Percentiles rank a stretch among this genome's conserved stretches.
Conservation (phyloP, 2,113 vertebrate genomes). For the Petaurus breviceps region DNA sequence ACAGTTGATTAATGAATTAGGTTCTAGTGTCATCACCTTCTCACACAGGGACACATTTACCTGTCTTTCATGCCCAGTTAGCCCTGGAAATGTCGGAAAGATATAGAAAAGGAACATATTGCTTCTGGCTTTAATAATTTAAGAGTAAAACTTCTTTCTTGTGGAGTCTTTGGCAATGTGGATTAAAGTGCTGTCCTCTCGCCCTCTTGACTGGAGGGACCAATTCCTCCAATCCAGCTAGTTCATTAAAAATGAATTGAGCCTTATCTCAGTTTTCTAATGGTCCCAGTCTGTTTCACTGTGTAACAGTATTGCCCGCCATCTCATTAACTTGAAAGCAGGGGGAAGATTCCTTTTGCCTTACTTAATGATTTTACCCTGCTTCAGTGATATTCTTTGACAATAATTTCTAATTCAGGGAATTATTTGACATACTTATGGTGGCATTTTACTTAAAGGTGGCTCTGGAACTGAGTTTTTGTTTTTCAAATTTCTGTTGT, state of each 20-base stretch:
- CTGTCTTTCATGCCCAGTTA: background rate
- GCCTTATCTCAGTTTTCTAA: slow-evolving; percentile 37
- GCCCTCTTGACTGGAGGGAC: background rate
- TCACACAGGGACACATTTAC: background rate
- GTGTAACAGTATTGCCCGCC: background rate
- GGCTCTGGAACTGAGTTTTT: background rate
- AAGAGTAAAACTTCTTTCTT: slow-evolving; percentile 8
- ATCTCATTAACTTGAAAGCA: slow-evolving; percentile 41
- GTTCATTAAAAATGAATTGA: slow-evolving; percentile 56
- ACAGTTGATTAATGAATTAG: background rate
- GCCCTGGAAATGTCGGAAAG: background rate
- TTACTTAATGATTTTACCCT: background rate
- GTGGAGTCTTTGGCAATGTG: background rate
- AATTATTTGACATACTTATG: background rate
- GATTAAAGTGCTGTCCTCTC: slow-evolving; percentile 20
- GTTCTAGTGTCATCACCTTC: background rate
- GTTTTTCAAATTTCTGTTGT: background rate
- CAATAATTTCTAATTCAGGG: background rate
- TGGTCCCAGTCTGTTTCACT: slow-evolving; percentile 15
- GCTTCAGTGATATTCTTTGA: background rate
- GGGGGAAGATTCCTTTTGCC: background rate
- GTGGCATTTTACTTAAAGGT: background rate
- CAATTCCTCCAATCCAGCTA: slow-evolving; percentile 19
- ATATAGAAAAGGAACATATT: background rate
- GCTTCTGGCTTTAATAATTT: slow-evolving; percentile 27